Evolutionary conservation across 2,888 invertebrate genomes (phyloP), one percentile per base, ranked within the genome.

Genomic region (Pyralis farinalis): DNA sequence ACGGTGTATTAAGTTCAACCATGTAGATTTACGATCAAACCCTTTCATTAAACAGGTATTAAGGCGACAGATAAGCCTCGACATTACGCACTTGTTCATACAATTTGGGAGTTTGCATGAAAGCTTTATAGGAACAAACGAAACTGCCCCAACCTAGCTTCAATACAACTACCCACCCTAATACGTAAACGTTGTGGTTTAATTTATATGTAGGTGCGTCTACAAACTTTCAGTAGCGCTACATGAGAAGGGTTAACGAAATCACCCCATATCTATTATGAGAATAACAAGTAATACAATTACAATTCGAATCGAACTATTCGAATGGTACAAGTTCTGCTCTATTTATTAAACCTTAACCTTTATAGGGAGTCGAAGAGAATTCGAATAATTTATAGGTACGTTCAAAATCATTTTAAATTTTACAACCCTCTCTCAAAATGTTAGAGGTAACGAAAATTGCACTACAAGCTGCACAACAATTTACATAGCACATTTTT

Each of bases 11-110:
- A 80, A 83, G 80, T 84, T 83, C 71, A 75, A 71, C 76, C 77
- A 74, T 81, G 81, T 86, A 82, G 84, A 87, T 87, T 87, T 85
- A 87, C 82, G 86, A 85, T 83, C 83, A 71, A 77, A 83, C 85
- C 87, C 84, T 86, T 85, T 86, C 82, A 86, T 87, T 84, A 86
- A 85, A 80, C 79, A 83, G 83, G 86, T 85, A 86, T 84, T 84
- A 84, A 78, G 72, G 79, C 75, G 81, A 83, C 71, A 83, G 82
- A 85, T 85, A 85, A 81, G 76, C 71, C 69, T 69, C 61, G 66
- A 75, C 74, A 73, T 74, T 78, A 80, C 75, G 73, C 78, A 80
- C 77, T 82, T 75, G 78, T 81, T 76, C 75, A 71, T 80, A 77
- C 72, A 76, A 77, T 73, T 75, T 67, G 67, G 71, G 69, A 74